These are phyloP conservation scores for Lepus timidus DNA, from an alignment of 2,113 vertebrate species.

Conservation along the genomic window DNA sequence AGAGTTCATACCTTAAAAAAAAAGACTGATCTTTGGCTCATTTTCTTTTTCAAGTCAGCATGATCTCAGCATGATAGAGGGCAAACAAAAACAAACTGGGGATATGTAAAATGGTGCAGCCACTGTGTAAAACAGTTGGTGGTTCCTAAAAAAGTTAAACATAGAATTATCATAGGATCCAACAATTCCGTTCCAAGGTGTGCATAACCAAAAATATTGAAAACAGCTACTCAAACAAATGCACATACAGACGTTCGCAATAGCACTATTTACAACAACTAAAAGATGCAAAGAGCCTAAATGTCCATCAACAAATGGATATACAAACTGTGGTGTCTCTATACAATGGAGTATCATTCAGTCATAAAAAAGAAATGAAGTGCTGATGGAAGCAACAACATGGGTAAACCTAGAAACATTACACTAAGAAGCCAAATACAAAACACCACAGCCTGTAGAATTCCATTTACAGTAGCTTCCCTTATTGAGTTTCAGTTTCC, in stretches of 20 bases:
- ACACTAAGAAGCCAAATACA: not conserved
- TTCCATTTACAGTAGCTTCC: not conserved
- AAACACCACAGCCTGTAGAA: not conserved
- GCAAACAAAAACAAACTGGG: not conserved
- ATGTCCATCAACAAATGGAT: not conserved
- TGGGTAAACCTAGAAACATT: not conserved
- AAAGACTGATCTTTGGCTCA: not conserved
- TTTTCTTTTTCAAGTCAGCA: slow-evolving; percentile 25
- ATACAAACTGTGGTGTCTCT: not conserved
- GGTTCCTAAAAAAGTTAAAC: slow-evolving; percentile 19
- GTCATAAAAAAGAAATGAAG: not conserved
- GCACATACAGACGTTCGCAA: not conserved
- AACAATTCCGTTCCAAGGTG: not conserved
- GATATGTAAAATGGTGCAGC: not conserved
- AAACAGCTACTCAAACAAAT: slow-evolving; percentile 5
- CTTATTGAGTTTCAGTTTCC: not conserved
- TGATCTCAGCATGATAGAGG: not conserved
- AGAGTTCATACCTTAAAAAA: not conserved
- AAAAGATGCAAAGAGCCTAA: not conserved
- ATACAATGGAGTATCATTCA: not conserved
- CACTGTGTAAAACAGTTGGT: not conserved
- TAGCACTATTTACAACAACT: not conserved
- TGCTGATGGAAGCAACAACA: not conserved
- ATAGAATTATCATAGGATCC: not conserved
- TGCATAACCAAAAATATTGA: not conserved